Conservation (phyloP, 2,113 vertebrate genomes). For the Podarcis cretensis region DNA sequence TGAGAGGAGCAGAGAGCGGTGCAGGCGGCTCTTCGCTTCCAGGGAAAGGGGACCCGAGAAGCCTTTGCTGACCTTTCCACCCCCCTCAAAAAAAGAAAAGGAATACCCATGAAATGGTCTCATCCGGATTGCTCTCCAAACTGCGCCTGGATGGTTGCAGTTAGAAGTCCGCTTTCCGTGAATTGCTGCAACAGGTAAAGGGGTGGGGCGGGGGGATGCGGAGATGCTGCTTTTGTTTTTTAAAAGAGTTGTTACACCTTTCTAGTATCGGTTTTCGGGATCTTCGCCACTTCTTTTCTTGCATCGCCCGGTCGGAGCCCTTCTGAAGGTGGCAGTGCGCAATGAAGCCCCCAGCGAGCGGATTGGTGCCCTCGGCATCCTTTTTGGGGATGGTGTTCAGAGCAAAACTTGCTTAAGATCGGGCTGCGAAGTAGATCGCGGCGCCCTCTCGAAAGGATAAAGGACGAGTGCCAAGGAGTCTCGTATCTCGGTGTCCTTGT, state of each 20-base stretch:
- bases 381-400: no score
- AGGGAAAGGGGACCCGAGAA: constrained; percentile 39
- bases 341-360: background rate
- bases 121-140: constrained; percentile 13
- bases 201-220: background rate
- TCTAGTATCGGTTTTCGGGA: background rate
- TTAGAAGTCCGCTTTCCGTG: constrained; percentile 25
- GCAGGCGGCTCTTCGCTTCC: constrained; percentile 52
- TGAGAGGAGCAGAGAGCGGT: constrained; percentile 66
- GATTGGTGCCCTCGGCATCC: background rate
- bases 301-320: no score
- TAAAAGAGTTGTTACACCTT: background rate
- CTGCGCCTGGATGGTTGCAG: background rate
- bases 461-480: background rate
- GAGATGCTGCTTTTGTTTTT: background rate
- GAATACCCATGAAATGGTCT: constrained; percentile 68
- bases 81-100: background rate
- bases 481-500: background rate
- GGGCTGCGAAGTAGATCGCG: background rate
- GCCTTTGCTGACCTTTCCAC: background rate
- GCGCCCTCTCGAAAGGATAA: background rate
- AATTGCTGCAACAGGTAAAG: constrained; percentile 56
- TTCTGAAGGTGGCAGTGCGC: no score
- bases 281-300: background rate
- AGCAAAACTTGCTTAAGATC: background rate